Conservation (phyloP, 2,113 vertebrate species). For the Panurus biarmicus region DNA sequence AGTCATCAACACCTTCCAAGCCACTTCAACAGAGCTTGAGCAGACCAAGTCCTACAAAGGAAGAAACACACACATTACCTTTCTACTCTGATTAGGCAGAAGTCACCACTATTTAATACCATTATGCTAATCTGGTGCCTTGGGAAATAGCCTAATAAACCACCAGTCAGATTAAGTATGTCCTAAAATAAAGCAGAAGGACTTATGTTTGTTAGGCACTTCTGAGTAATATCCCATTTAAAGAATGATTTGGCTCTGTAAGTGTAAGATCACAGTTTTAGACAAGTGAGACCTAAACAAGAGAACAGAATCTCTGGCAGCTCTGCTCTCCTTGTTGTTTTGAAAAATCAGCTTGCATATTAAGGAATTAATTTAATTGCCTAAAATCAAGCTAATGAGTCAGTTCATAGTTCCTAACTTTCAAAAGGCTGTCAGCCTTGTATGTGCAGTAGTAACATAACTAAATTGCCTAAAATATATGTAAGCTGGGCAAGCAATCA, state of each 20-base stretch:
- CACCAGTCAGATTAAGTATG: neutral
- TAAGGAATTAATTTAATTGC: neutral
- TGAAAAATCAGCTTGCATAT: neutral
- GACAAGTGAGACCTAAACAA: neutral
- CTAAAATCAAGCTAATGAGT: slow-evolving; percentile 4
- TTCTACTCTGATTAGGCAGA: neutral
- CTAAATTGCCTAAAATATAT: neutral
- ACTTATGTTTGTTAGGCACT: neutral
- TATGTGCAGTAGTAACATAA: neutral
- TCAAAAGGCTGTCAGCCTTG: neutral
- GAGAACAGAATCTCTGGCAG: neutral
- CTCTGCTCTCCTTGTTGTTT: neutral
- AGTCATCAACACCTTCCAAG: slow-evolving; percentile 70
- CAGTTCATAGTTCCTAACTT: neutral
- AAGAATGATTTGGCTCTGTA: neutral
- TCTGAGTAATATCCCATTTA: neutral
- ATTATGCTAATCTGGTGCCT: neutral
- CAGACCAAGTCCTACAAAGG: slow-evolving; percentile 77
- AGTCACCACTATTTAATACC: neutral
- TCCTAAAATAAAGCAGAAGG: neutral
- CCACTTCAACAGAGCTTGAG: slow-evolving; percentile 68
- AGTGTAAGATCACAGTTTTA: neutral
- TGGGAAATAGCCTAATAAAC: slow-evolving; percentile 17
- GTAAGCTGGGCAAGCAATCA: neutral
- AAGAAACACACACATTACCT: neutral